A percentile compares a stretch with the other conserved stretches of the same genome.
These are phyloP conservation scores for Vultur gryphus DNA, from an alignment of 2,797 vertebrate genomes.

Conservation along the genomic window DNA sequence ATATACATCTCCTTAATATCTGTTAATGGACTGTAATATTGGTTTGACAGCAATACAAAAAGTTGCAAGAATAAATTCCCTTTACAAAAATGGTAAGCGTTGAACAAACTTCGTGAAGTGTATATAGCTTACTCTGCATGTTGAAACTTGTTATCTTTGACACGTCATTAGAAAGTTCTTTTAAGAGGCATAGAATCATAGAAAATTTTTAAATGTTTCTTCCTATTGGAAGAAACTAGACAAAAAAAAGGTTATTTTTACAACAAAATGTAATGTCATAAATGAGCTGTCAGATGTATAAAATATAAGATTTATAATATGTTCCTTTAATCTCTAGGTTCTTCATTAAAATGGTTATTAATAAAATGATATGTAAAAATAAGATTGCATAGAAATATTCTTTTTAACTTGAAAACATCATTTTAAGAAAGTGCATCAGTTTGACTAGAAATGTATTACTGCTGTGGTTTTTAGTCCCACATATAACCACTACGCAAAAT, in stretches of 20 bases:
- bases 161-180: not conserved
- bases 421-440: not conserved
- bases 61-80: not conserved
- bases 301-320: not conserved
- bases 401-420: not conserved
- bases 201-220: not conserved
- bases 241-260: not conserved
- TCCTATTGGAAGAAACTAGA: not conserved
- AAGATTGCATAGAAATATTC: not conserved
- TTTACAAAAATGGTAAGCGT: not conserved
- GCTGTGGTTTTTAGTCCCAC: not conserved
- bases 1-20: not conserved
- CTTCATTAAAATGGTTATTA: not conserved
- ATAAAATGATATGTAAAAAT: not conserved
- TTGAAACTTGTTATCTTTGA: not conserved
- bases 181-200: not conserved
- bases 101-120: not conserved
- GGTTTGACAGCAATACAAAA: not conserved
- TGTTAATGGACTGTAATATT: not conserved
- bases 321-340: not conserved
- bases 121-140: not conserved
- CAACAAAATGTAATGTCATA: not conserved
- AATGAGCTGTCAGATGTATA: not conserved
- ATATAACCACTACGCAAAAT: not conserved
- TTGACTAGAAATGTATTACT: not conserved